These are phyloP conservation scores for Gobius niger DNA, from an alignment of 2,113 vertebrate genomes.

Conservation along the genomic window DNA sequence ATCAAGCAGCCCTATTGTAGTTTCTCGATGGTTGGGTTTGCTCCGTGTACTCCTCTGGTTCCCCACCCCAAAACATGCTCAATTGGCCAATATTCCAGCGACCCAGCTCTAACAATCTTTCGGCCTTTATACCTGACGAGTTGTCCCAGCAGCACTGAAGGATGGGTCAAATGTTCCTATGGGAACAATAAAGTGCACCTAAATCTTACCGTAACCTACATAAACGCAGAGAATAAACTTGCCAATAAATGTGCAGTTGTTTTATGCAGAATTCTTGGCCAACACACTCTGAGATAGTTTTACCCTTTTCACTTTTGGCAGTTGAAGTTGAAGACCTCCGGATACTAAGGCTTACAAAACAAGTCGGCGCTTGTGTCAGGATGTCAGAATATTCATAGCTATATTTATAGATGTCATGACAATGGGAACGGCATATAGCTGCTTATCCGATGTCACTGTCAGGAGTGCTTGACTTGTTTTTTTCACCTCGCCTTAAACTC, in stretches of 20 bases:
- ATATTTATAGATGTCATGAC: slow-evolving; percentile 12
- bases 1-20: too few species aligned
- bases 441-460: slow-evolving; percentile 8
- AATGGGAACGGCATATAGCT: slow-evolving; percentile 1
- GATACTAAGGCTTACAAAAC: slow-evolving; percentile 2
- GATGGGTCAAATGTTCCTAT: too few species aligned
- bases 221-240: too few species aligned
- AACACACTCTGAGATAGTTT: not conserved
- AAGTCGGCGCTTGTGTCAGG: slow-evolving; percentile 4
- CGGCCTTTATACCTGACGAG: too few species aligned
- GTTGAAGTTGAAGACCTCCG: slow-evolving; percentile 4
- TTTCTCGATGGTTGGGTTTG: too few species aligned
- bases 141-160: too few species aligned
- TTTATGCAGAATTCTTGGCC: not conserved
- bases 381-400: slow-evolving; percentile 11
- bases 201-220: too few species aligned
- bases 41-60: too few species aligned
- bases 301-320: slow-evolving; percentile 1
- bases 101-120: too few species aligned
- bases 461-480: not conserved
- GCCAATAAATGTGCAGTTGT: slow-evolving; percentile 5
- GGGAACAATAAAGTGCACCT: too few species aligned
- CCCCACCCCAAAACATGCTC: too few species aligned
- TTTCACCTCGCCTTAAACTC: slow-evolving; percentile 10
- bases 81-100: too few species aligned